phyloP scores from a whole-genome alignment of 2,113 vertebrate genomes.

The Tauraco erythrolophus region DNA sequence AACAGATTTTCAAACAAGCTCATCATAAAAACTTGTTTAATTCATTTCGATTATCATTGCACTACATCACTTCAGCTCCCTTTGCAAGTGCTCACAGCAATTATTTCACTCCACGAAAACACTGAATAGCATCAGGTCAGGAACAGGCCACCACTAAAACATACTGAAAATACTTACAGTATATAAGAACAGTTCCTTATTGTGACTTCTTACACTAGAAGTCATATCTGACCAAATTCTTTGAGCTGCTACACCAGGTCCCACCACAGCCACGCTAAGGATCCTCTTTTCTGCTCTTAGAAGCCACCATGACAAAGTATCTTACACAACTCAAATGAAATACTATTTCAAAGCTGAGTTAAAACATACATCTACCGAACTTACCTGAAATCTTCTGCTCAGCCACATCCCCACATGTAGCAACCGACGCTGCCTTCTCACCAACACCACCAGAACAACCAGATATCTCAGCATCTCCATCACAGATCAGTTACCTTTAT shows the following conservation, averaged over 20 bases:
- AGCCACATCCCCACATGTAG: fast-evolving
- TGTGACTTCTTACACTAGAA: background rate
- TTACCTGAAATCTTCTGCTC: background rate
- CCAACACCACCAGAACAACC: background rate
- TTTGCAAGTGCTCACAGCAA: background rate
- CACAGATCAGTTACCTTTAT: background rate
- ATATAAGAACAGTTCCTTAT: background rate
- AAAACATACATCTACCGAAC: background rate
- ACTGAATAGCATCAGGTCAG: background rate
- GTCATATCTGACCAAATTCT: background rate
- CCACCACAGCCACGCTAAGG: background rate
- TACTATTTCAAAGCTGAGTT: background rate
- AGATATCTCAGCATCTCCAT: background rate
- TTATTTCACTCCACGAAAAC: background rate
- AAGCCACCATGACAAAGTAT: background rate
- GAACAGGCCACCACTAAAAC: background rate
- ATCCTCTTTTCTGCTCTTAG: background rate
- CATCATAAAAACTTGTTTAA: background rate
- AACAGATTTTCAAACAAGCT: background rate
- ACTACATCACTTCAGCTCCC: background rate
- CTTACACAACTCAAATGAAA: background rate
- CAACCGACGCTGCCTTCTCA: background rate
- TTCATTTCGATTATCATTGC: background rate
- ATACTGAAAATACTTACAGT: background rate
- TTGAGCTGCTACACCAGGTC: background rate